Conservation (phyloP, 2,797 vertebrate species). For the Gallirallus australis region DNA sequence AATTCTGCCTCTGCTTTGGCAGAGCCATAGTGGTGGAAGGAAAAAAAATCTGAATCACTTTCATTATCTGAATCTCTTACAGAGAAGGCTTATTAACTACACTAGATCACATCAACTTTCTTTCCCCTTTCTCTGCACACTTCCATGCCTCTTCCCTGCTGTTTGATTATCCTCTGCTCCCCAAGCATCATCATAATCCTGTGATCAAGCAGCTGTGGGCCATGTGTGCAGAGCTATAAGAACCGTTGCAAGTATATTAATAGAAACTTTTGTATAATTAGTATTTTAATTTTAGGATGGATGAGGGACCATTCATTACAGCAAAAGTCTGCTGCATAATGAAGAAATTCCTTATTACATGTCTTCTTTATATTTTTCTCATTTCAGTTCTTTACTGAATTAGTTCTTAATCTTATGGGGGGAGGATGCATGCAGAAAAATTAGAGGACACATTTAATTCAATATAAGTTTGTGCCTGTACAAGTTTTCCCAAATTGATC, state of each 20-base stretch:
- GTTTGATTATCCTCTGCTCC: not conserved
- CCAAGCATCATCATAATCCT: not conserved
- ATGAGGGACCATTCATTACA: not conserved
- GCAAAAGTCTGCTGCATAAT: constrained; percentile 31
- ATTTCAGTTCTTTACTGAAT: not conserved
- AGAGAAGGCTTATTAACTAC: not conserved
- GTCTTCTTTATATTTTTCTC: not conserved
- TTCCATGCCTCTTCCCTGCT: not conserved
- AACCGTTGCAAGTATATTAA: not conserved
- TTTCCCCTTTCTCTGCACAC: not conserved
- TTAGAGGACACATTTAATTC: not conserved
- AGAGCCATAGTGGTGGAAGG: not conserved
- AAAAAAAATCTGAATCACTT: not conserved
- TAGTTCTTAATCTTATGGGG: not conserved
- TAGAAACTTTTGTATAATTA: not conserved
- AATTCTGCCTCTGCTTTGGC: not conserved
- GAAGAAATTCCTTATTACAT: not conserved
- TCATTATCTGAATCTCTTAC: not conserved
- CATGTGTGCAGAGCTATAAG: not conserved
- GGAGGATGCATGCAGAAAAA: not conserved
- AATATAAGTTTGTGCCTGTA: not conserved
- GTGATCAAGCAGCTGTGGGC: not conserved
- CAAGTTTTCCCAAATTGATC: not conserved
- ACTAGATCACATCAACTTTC: not conserved
- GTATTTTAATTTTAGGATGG: not conserved